A percentile compares a stretch with the other conserved stretches of the same genome.
phyloP scores from a whole-genome alignment of 1,140 invertebrate species.

The Hyposmocoma kahamanoa region DNA sequence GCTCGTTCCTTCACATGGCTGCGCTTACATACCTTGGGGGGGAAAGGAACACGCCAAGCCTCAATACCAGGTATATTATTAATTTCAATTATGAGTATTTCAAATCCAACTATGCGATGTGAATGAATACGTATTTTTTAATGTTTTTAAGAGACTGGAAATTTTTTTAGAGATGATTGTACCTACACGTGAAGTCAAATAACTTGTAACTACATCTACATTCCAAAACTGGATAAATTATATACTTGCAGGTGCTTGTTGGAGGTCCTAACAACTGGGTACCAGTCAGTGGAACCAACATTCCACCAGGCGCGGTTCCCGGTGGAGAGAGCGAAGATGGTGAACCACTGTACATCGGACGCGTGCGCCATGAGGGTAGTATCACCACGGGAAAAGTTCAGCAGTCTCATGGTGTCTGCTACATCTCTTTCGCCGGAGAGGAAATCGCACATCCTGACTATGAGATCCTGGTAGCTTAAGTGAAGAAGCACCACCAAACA shows the following conservation, averaged over 20 bases:
- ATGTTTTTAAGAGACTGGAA: too few relatives aligned
- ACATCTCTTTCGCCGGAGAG: constrained; percentile 81
- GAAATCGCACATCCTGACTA: constrained; percentile 84
- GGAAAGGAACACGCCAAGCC: constrained; percentile 82
- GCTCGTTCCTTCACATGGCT: constrained; percentile 80
- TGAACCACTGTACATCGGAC: constrained; percentile 82
- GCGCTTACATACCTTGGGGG: constrained; percentile 86
- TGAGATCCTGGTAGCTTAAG: constrained; percentile 79
- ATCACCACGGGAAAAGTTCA: constrained; percentile 83
- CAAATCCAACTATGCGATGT: too few relatives aligned
- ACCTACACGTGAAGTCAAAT: too few relatives aligned
- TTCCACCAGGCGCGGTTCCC: constrained; percentile 82
- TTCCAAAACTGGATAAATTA: too few relatives aligned
- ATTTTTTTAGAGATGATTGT: too few relatives aligned
- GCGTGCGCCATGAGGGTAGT: constrained; percentile 79
- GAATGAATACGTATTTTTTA: too few relatives aligned
- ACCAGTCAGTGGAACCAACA: constrained; percentile 74
- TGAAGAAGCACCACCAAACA: too few relatives aligned
- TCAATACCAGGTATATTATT: constrained; percentile 81
- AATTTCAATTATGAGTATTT: too few relatives aligned
- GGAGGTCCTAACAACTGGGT: constrained; percentile 77
- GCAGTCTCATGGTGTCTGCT: constrained; percentile 78
- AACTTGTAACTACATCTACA: too few relatives aligned
- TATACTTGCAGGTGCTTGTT: constrained; percentile 75
- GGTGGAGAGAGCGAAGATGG: constrained; percentile 84